phyloP scores from a whole-genome alignment of 2,113 vertebrate species.

The Sitta europaea region DNA sequence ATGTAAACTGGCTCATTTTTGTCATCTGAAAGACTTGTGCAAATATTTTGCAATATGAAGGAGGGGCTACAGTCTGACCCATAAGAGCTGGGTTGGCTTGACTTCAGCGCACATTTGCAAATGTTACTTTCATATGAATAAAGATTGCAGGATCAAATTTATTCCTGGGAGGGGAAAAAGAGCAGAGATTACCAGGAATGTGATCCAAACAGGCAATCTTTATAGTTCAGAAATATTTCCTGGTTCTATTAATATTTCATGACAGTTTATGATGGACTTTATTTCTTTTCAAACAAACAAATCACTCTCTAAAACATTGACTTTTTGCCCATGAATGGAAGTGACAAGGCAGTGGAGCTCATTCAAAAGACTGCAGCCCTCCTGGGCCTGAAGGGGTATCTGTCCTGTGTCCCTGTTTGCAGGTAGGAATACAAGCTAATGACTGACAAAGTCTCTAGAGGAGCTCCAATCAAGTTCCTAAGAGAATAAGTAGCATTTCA shows the following conservation, averaged over 20 bases:
- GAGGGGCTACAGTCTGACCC: background rate
- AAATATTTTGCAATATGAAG: background rate
- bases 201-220: background rate
- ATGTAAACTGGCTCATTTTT: background rate
- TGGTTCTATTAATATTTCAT: background rate
- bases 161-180: background rate
- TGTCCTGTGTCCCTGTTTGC: background rate
- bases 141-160: background rate
- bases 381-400: background rate
- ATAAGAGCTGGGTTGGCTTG: background rate
- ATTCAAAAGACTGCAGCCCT: background rate
- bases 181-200: background rate
- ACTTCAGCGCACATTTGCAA: background rate
- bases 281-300: background rate
- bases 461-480: background rate
- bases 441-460: background rate
- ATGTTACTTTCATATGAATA: background rate
- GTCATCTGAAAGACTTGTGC: background rate
- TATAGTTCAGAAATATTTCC: background rate
- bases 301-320: background rate
- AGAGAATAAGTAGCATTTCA: background rate
- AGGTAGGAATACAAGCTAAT: background rate
- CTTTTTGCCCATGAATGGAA: background rate
- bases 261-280: background rate
- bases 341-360: background rate